phyloP scores from a whole-genome alignment of 2,797 vertebrate genomes.

The Arrhamphus sclerolepis region DNA sequence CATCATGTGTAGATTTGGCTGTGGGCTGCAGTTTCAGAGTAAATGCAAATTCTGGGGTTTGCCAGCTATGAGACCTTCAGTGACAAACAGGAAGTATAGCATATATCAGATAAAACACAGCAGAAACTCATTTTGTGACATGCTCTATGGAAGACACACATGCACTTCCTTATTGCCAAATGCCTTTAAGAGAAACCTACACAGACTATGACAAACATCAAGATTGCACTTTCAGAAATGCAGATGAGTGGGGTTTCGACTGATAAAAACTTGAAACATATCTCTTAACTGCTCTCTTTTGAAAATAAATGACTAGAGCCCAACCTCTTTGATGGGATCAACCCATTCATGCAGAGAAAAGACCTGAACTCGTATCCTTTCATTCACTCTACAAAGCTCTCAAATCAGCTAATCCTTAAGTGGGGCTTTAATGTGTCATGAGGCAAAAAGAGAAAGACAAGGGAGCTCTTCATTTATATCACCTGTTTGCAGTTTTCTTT shows the following conservation, averaged over 20 bases:
- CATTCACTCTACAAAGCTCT: constrained; percentile 41
- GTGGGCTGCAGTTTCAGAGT: too few species aligned
- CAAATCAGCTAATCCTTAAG: constrained; percentile 34
- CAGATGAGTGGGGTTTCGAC: background rate
- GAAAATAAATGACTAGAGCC: constrained; percentile 34
- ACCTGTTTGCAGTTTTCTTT: constrained; percentile 20
- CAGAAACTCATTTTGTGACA: background rate
- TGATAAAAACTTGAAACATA: constrained; percentile 7
- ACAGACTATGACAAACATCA: background rate
- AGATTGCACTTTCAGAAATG: background rate
- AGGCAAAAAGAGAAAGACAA: constrained; percentile 5
- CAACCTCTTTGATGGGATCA: constrained; percentile 62
- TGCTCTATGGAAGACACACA: background rate
- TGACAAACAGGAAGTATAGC: constrained; percentile 61
- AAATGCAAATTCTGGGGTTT: constrained; percentile 46
- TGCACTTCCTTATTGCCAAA: background rate
- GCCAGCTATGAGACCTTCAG: constrained; percentile 15
- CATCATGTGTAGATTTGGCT: too few species aligned
- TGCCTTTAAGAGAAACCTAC: background rate
- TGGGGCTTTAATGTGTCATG: constrained; percentile 20
- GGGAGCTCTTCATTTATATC: background rate
- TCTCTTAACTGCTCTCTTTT: constrained; percentile 21
- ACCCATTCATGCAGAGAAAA: constrained; percentile 53
- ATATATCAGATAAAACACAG: background rate
- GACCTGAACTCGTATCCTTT: constrained; percentile 32